These are phyloP conservation scores for Calyptomena viridis DNA, from an alignment of 2,113 vertebrate species.

Conservation along the genomic window DNA sequence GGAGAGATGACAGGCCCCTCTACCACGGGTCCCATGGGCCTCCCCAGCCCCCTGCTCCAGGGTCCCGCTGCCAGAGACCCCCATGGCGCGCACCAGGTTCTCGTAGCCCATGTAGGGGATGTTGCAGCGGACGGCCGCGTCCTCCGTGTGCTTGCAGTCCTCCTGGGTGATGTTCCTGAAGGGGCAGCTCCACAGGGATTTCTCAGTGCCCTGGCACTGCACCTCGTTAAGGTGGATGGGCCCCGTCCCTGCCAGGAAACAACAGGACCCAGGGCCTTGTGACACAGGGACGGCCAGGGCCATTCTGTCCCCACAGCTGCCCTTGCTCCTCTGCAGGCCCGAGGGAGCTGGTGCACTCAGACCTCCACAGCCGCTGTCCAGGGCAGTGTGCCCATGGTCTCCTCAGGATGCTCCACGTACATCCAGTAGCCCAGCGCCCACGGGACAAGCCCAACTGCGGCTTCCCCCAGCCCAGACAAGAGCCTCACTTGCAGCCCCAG, in stretches of 20 bases:
- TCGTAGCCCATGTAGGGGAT: slow-evolving; percentile 89
- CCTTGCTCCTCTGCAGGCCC: not conserved
- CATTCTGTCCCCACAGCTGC: not conserved
- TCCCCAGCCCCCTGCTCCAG: not conserved
- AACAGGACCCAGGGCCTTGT: not conserved
- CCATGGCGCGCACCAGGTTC: slow-evolving; percentile 72
- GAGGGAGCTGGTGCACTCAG: not conserved
- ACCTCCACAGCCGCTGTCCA: fast-evolving
- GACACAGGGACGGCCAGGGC: not conserved
- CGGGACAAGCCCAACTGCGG: fast-evolving
- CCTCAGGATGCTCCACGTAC: fast-evolving
- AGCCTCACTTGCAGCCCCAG: fast-evolving
- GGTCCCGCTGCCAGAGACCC: fast-evolving
- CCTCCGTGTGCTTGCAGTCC: slow-evolving; percentile 88
- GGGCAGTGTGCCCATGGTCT: fast-evolving
- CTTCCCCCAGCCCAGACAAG: not conserved
- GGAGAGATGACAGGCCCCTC: not conserved
- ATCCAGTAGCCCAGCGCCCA: not conserved
- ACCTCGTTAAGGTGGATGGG: slow-evolving; percentile 94
- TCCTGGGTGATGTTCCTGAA: slow-evolving; percentile 90
- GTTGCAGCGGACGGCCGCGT: slow-evolving; percentile 86
- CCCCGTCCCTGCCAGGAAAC: slow-evolving; percentile 78
- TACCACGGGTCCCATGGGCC: fast-evolving
- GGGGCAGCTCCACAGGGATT: slow-evolving; percentile 86
- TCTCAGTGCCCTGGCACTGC: slow-evolving; percentile 84